Evolutionary conservation across 2,888 invertebrate species (phyloP), one percentile per base, ranked within the genome.

Genomic region (Phasia obesa): DNA sequence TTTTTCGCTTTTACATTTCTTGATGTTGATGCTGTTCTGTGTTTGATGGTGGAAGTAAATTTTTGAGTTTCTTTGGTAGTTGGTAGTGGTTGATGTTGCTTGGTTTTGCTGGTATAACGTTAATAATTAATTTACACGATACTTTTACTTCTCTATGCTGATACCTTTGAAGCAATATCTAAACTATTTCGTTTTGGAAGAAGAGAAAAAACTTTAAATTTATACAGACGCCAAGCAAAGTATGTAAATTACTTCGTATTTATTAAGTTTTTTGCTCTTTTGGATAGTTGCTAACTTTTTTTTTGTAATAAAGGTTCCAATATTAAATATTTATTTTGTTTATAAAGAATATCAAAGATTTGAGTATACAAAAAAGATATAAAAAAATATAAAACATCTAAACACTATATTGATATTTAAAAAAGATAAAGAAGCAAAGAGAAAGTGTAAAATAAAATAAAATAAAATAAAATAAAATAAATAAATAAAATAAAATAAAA

Each of bases 61-160:
- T 42, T 70, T 60, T 47, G 17, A 49, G 21, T 57, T 44, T 44
- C 9, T 65, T 38, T 42, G 57, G 23, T 23, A 47, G 60, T 64
- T 42, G 60, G 47, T 53, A 35, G 55, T 70, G 53, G 75, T 76
- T 60, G 60, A 57, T 57, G 62, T 57, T 79, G 57, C 31, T 51
- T 51, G 57, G 47, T 69, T 62, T 67, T 55, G 5, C 60, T 69
- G 60, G 69, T 57, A 9, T 67, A 44, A 60, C 71, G 49, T 81
- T 76, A 81, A 77, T 81, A 60, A 81, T 81, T 81, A 81, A 81
- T 77, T 71, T 71, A 47, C 53, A 60, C 77, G 53, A 71, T 27
- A 65, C 35, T 59, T 25, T 25, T 65, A 25, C 23, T 60, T 3
- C 13, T 25, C n/a, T 35, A 53, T 11, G 15, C 7, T 13, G 23